Percentiles rank a stretch among this genome's conserved stretches.
Evolutionary conservation across 2,113 vertebrate genomes (phyloP).

Genomic region (Benitochromis conjunctus): DNA sequence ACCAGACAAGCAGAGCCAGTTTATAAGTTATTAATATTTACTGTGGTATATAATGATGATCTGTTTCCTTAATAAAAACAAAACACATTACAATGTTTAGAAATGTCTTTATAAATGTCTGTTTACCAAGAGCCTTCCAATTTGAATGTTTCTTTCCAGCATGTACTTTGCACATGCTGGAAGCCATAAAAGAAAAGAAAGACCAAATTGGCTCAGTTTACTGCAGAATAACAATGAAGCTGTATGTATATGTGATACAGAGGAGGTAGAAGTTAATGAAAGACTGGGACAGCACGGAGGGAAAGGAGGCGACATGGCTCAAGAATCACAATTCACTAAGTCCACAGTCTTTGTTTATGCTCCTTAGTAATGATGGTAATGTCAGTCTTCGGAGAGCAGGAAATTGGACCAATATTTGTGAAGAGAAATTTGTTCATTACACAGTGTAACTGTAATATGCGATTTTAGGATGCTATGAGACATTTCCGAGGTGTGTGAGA

Average conservation of each 20-base stretch:
- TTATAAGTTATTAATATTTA: conserved; percentile 51
- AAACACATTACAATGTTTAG: conserved; percentile 32
- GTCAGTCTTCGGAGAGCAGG: conserved; percentile 15
- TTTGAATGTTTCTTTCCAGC: conserved; percentile 12
- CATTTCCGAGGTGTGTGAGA: neutral
- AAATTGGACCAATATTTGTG: conserved; percentile 48
- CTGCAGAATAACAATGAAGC: conserved; percentile 13
- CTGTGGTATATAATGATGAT: conserved; percentile 38
- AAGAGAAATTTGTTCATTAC: conserved; percentile 27
- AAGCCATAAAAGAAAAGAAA: neutral
- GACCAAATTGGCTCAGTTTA: neutral
- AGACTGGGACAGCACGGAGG: neutral
- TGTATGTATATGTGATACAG: conserved; percentile 17
- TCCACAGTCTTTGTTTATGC: conserved; percentile 31
- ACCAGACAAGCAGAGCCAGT: conserved; percentile 32
- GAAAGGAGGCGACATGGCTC: conserved; percentile 8
- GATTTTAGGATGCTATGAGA: neutral
- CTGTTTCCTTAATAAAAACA: conserved; percentile 59
- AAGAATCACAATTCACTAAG: conserved; percentile 23
- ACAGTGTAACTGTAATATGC: neutral
- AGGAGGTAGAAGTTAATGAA: conserved; percentile 23
- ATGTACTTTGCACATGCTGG: neutral
- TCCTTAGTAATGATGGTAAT: conserved; percentile 23
- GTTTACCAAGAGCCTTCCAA: conserved; percentile 19
- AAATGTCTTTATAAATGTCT: conserved; percentile 42